Percentiles rank a stretch among this genome's conserved stretches.
Conservation (phyloP, 92 coral and sea anemone species). For the Blastomussa wellsi region DNA sequence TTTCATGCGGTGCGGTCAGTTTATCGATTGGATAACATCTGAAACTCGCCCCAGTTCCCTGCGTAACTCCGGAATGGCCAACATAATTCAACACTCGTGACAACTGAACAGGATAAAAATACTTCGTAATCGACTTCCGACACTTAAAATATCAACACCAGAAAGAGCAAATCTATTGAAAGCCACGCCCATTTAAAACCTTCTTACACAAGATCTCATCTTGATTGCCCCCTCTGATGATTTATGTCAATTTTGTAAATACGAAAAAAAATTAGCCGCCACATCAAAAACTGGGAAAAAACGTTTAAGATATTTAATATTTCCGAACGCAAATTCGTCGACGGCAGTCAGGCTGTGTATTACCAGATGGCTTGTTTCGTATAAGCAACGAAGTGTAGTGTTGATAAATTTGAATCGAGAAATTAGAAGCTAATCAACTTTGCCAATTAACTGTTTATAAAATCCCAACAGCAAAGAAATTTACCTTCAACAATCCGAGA, state of each 20-base stretch:
- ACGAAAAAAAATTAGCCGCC: neutral
- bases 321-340: neutral
- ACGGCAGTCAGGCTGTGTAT: neutral
- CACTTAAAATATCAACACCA: neutral
- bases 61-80: too few species aligned
- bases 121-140: neutral
- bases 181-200: neutral
- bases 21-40: too few species aligned
- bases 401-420: too few species aligned
- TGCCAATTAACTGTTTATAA: too few species aligned
- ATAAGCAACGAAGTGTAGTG: too few species aligned
- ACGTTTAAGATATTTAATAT: neutral
- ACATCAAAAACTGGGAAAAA: neutral
- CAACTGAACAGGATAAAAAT: neutral
- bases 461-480: too few species aligned
- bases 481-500: too few species aligned
- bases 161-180: neutral
- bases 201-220: neutral
- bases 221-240: neutral
- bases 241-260: neutral
- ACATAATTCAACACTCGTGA: neutral
- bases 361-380: too few species aligned
- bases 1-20: too few species aligned
- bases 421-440: too few species aligned
- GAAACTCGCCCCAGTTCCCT: too few species aligned